Evolutionary conservation across 2,888 invertebrate genomes (phyloP), one percentile per base, ranked within the genome.

Genomic region (Merodon equestris): DNA sequence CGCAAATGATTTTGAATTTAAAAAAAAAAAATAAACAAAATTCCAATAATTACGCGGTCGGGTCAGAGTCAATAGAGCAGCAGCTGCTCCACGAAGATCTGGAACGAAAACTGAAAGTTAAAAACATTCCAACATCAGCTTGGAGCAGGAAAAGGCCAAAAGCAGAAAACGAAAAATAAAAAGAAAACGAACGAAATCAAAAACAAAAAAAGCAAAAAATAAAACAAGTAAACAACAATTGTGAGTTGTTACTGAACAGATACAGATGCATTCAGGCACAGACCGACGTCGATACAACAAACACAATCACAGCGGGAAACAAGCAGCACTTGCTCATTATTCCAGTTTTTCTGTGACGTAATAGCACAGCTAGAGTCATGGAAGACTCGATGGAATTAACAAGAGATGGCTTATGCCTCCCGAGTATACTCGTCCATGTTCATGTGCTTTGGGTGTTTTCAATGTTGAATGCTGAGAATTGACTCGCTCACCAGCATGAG

Each of bases 71-170:
- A 36, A 63, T 50, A 44, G 42, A 76, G 61, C 17, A 72, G 73
- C 77, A 57, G 73, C 73, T 77, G 73, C 77, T 79, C 63, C 77
- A 58, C 18, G 58, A 79, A 79, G 77, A 79, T 79, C 77, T 79
- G 77, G 73, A 73, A 79, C 71, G 67, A 73, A 79, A 79, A 79
- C 77, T 79, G 77, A 79, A 79, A 79, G 77, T 79, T 66, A 73
- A 79, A 79, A 79, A 73, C 73, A 79, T 79, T 79, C 77, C 73
- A 79, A 68, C 67, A 79, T 68, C 68, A 68, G 73, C 73, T 79
- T 73, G 50, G 58, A 68, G 68, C 73, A 42, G 58, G 56, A 38
- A 60, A 60, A 51, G 27, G 27, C 27, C 27, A 27, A 27, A 27
- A 27, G 27, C 27, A 27, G 27, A 27, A 27, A 27, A 27, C 27